These are phyloP conservation scores for Sylvia atricapilla DNA, from an alignment of 2,113 vertebrate genomes.

Conservation along the genomic window DNA sequence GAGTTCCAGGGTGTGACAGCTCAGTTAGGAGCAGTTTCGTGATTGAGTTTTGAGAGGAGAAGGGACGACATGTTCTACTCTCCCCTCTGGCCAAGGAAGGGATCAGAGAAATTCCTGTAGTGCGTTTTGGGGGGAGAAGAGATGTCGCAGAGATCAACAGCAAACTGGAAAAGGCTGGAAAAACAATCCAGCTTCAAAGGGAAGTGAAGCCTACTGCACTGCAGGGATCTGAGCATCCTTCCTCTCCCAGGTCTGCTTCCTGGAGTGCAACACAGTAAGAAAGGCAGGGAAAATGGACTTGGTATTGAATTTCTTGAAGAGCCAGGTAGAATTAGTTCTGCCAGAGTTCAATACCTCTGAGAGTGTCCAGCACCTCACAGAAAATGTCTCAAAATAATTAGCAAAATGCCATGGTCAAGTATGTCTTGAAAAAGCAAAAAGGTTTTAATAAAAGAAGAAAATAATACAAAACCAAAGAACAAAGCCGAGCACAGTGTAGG, in stretches of 20 bases:
- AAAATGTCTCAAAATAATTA: no score
- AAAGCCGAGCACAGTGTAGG: no score
- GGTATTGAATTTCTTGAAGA: no score
- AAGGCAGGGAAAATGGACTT: not conserved
- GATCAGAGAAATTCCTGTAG: constrained; percentile 12
- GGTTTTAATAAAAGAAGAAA: no score
- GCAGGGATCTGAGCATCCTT: not conserved
- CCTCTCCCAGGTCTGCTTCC: not conserved
- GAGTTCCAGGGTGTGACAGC: not conserved
- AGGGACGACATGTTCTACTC: not conserved
- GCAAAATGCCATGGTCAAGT: no score
- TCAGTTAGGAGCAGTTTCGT: not conserved
- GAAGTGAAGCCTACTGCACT: fast-evolving
- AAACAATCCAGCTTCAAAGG: not conserved
- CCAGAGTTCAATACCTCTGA: no score
- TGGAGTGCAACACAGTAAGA: fast-evolving
- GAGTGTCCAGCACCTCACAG: no score
- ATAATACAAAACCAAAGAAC: no score
- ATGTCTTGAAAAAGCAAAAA: no score
- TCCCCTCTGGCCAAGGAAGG: not conserved
- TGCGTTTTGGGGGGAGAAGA: not conserved
- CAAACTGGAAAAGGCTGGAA: not conserved
- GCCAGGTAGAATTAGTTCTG: no score
- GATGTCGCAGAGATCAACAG: not conserved
- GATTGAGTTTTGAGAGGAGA: not conserved